phyloP scores from a whole-genome alignment of 2,797 vertebrate species.

The Varecia variegata region DNA sequence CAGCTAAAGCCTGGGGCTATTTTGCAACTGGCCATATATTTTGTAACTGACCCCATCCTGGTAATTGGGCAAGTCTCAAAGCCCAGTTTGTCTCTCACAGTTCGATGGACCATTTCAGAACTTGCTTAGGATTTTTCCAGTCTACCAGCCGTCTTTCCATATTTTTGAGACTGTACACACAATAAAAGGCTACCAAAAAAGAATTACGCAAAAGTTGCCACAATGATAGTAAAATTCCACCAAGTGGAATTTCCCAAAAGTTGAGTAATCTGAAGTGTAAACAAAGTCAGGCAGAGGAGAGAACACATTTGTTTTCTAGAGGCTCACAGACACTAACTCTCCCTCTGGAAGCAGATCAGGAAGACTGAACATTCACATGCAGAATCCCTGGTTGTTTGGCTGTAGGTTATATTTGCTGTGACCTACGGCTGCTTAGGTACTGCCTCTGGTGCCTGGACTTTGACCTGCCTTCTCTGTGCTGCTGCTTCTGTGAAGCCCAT shows the following conservation, averaged over 20 bases:
- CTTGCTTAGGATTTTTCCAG: background rate
- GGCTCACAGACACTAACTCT: background rate
- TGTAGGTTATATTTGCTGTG: background rate
- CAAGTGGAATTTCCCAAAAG: conserved; percentile 51
- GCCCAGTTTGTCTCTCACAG: background rate
- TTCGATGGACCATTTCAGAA: conserved; percentile 3
- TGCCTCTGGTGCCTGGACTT: background rate
- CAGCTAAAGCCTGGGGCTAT: background rate
- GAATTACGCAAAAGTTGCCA: background rate
- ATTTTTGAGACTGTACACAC: background rate
- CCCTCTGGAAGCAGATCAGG: background rate
- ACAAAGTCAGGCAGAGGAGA: background rate
- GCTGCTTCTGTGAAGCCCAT: background rate
- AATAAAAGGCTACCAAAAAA: background rate
- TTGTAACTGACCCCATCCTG: background rate
- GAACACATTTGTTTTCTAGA: background rate
- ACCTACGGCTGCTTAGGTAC: background rate
- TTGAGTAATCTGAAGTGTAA: conserved; percentile 55
- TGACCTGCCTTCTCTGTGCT: background rate
- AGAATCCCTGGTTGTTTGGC: background rate
- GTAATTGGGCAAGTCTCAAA: background rate
- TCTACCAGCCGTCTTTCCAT: background rate
- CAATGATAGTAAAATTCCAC: conserved; percentile 51
- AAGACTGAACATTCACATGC: background rate
- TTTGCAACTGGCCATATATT: background rate